Evolutionary conservation across 2,888 invertebrate species (phyloP).

Genomic region (Phanerotoma sp.): DNA sequence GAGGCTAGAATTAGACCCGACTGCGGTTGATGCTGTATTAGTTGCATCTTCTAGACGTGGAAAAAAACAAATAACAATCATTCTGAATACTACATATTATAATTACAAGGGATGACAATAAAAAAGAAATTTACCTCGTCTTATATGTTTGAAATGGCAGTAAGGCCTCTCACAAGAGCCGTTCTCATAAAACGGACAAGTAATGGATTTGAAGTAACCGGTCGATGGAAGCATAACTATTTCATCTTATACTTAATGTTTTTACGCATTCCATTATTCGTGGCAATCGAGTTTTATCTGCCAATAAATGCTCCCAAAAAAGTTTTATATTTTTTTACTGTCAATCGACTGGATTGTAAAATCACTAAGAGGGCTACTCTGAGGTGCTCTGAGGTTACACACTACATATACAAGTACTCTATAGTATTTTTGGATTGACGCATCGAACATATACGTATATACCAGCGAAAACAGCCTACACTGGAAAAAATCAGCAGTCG

Average conservation of each 20-base stretch:
- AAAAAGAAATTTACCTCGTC: slow-evolving; percentile 68
- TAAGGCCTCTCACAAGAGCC: slow-evolving; percentile 84
- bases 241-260: slow-evolving; percentile 23
- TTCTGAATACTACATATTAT: no score
- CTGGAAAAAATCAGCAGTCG: no score
- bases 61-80: no score
- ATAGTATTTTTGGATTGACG: background rate
- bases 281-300: background rate
- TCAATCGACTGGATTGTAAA: no score
- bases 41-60: slow-evolving; percentile 47
- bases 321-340: no score
- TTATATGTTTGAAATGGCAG: slow-evolving; percentile 88
- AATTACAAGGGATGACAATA: no score
- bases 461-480: background rate
- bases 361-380: no score
- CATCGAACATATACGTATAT: no score
- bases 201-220: slow-evolving; percentile 83
- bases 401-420: background rate
- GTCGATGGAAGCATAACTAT: slow-evolving; percentile 82
- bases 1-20: slow-evolving; percentile 26
- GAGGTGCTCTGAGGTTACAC: background rate
- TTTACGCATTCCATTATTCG: slow-evolving; percentile 19
- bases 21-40: slow-evolving; percentile 31
- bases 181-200: slow-evolving; percentile 82
- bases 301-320: no score